Base-by-base conservation (phyloP, 1,140 invertebrate species). In the Pseudomyrmex concolor region DNA sequence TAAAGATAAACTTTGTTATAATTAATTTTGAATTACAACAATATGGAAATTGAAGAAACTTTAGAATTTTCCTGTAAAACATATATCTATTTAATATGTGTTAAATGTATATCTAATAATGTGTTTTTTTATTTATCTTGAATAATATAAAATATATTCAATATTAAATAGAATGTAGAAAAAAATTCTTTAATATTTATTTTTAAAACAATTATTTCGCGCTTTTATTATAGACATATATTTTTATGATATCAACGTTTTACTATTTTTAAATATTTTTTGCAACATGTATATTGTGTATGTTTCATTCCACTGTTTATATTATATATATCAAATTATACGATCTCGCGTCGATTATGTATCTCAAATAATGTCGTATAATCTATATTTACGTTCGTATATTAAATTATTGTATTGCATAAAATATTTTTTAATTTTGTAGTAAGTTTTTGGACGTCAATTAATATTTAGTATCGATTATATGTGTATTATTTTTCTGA, bases 361-460 rank as follows among this genome's bases (percentile, higher is more conserved):
- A 76, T 2, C 34, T 34, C 7, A 12, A 34, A 50, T 55, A 64
- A 25, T 19, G 51, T 34, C 34, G 34, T 50, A 50, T 54, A 54
- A 76, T 76, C 43, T 66, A 76, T 64, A 64, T 63, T 74, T 59
- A 57, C 8, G 43, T n/a, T 17, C 15, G 19, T 51, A 45, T 25
- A 19, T 76, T 48, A 76, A 54, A 76, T 64, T 76, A 76, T 64
- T 64, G 55, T 8, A 66, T 19, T 12, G 48, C 43, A n/a, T 45
- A 17, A 51, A 43, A 76, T 12, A 54, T 74, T 76, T 45, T 9
- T 59, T 5, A 17, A n/a, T 8, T 34, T 34, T 73, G 13, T 57
- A 78, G 55, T 78, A 45, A 68, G 5, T 76, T 15, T 15, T 78
- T 57, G 13, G 10, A 19, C 63, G 9, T 77, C 9, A 22, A 59